Evolutionary conservation across 2,797 vertebrate genomes (phyloP).

Genomic region (Yasuhikotakia modesta): DNA sequence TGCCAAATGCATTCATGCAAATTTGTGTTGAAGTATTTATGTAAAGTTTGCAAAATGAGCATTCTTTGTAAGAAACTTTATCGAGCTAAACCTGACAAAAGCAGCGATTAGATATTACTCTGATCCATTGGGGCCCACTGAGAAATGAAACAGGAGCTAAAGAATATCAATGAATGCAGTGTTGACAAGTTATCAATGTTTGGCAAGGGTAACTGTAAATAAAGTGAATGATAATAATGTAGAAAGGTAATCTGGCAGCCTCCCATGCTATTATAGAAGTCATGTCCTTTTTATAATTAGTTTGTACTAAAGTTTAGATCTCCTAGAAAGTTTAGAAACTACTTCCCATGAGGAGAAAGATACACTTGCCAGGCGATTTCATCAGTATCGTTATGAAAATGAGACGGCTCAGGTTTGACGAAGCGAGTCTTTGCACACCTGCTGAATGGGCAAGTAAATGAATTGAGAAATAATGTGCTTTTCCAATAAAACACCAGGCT

Average conservation of each 20-base stretch:
- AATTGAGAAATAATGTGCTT: constrained; percentile 22
- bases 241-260: neutral
- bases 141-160: neutral
- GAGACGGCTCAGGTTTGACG: neutral
- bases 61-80: neutral
- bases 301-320: neutral
- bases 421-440: neutral
- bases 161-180: neutral
- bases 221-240: constrained; percentile 2
- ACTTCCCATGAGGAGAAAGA: neutral
- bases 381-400: constrained; percentile 27
- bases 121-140: neutral
- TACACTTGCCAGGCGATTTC: neutral
- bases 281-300: constrained; percentile 3
- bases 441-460: constrained; percentile 4
- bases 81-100: neutral
- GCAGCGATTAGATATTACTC: neutral
- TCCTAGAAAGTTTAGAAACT: neutral
- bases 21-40: neutral
- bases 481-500: neutral
- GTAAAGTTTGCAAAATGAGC: too few relatives aligned
- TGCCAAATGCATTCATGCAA: neutral
- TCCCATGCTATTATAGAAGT: neutral
- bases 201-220: neutral
- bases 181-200: neutral